Evolutionary conservation across 2,113 vertebrate species (phyloP).

Genomic region (Cichladusa arquata): DNA sequence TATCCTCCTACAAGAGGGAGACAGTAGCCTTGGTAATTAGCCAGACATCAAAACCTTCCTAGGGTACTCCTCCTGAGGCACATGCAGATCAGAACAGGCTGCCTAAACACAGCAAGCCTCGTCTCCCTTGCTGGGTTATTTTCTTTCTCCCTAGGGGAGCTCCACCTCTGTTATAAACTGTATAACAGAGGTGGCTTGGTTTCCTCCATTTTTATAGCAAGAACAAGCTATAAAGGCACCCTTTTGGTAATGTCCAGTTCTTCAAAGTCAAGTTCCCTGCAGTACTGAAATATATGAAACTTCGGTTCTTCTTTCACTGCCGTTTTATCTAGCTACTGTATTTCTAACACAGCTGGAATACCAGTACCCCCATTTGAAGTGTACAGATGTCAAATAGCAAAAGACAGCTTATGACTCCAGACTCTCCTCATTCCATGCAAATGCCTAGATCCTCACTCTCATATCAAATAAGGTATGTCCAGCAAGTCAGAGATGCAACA

Average conservation of each 20-base stretch:
- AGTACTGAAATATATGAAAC: not conserved
- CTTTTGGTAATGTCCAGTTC: not conserved
- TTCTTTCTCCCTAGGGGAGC: slow-evolving; percentile 22
- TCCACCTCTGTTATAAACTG: slow-evolving; percentile 19
- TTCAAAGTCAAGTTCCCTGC: not conserved
- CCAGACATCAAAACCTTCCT: slow-evolving; percentile 8
- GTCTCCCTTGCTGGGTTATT: slow-evolving; percentile 13
- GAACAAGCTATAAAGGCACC: slow-evolving; percentile 8
- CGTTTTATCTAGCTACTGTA: not conserved
- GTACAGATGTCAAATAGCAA: not conserved
- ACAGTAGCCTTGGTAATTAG: not conserved
- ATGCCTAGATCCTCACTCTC: not conserved
- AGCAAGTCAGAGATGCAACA: not conserved
- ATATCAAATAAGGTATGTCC: not conserved
- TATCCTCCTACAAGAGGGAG: not conserved
- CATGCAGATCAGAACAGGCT: slow-evolving; percentile 12
- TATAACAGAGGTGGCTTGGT: slow-evolving; percentile 5
- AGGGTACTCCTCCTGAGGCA: slow-evolving; percentile 32
- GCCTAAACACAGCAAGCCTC: slow-evolving; percentile 2
- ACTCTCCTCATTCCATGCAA: not conserved
- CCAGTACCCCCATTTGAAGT: not conserved
- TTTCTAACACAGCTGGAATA: not conserved
- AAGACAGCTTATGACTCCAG: not conserved
- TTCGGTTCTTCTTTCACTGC: not conserved
- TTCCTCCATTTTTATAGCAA: slow-evolving; percentile 34